These are phyloP conservation scores for Cistogaster globosa DNA, from an alignment of 2,888 invertebrate genomes.

Conservation along the genomic window DNA sequence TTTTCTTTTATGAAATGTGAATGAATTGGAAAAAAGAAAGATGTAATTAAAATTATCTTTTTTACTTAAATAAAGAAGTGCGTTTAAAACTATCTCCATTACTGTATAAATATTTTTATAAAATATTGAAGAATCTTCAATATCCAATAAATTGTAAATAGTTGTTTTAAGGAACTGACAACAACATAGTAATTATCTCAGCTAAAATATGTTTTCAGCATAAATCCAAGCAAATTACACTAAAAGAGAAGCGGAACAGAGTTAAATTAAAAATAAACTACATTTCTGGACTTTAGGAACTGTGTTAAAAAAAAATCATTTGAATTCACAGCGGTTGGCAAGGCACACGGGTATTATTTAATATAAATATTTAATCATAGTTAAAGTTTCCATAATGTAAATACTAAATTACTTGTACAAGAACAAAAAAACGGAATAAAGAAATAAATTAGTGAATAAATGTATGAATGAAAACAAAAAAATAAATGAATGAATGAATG, in stretches of 20 bases:
- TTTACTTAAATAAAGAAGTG: background rate
- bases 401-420: conserved; percentile 47
- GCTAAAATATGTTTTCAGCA: conserved; percentile 62
- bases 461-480: conserved; percentile 24
- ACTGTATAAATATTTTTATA: background rate
- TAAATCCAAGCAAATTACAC: conserved; percentile 42
- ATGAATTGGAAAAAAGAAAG: no score
- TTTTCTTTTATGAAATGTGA: no score
- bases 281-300: conserved; percentile 53
- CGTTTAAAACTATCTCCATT: background rate
- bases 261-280: conserved; percentile 32
- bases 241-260: background rate
- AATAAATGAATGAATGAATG: conserved; percentile 30
- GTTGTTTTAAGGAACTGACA: conserved; percentile 53
- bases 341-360: background rate
- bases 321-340: conserved; percentile 61
- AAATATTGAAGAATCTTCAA: background rate
- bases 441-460: conserved; percentile 7
- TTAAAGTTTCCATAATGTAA: conserved; percentile 56
- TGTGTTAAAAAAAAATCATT: conserved; percentile 34
- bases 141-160: conserved; percentile 35
- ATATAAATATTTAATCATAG: conserved; percentile 51
- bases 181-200: conserved; percentile 65
- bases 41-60: no score
- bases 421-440: conserved; percentile 1